These are phyloP conservation scores for Geopemphigus sp. DNA, from an alignment of 1,140 invertebrate species.

Conservation along the genomic window DNA sequence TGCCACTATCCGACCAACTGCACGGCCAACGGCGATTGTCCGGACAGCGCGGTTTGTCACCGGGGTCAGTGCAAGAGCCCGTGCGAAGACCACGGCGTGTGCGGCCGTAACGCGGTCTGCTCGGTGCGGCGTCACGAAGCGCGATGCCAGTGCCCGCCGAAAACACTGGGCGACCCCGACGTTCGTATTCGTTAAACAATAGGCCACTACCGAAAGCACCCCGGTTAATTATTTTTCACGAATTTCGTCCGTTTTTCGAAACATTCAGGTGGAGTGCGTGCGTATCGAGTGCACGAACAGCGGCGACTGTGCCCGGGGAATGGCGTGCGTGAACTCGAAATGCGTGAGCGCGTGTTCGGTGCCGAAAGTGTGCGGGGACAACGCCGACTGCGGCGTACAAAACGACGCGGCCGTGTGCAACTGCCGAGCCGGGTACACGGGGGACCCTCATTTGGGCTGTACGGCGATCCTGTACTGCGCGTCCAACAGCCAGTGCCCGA, in stretches of 20 bases:
- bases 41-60: constrained; percentile 77
- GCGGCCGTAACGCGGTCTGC: constrained; percentile 78
- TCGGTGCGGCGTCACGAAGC: constrained; percentile 69
- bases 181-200: no score
- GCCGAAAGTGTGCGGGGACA: constrained; percentile 58
- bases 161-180: constrained; percentile 82
- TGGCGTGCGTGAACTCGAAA: constrained; percentile 57
- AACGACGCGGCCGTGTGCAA: constrained; percentile 66
- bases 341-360: constrained; percentile 57
- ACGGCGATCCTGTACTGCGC: constrained; percentile 52
- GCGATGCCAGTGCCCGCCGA: constrained; percentile 78
- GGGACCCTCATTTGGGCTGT: constrained; percentile 66
- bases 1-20: constrained; percentile 69
- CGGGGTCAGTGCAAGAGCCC: constrained; percentile 77
- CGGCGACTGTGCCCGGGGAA: constrained; percentile 56
- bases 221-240: no score
- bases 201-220: no score
- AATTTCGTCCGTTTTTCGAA: no score
- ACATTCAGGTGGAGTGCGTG: constrained; percentile 63
- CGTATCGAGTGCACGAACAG: constrained; percentile 59
- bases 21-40: constrained; percentile 76
- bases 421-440: constrained; percentile 77
- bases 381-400: constrained; percentile 56
- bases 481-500: constrained; percentile 75
- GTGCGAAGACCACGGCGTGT: constrained; percentile 67